Conservation (phyloP, 1,140 invertebrate species). For the Propsilocerus akamusi region DNA sequence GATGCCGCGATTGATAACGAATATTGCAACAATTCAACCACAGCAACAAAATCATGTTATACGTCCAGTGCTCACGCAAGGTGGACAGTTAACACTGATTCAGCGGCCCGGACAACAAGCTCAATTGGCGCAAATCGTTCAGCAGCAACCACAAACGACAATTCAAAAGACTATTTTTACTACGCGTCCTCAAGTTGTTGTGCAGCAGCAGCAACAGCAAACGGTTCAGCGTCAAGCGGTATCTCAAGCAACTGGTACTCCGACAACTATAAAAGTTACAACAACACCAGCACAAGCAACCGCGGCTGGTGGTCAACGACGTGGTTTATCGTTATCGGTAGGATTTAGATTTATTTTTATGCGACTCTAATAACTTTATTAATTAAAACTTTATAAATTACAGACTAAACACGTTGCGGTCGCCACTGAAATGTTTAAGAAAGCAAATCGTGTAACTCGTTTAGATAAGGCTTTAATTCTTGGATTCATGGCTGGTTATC, state of each 20-base stretch:
- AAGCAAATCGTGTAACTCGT: conserved; percentile 84
- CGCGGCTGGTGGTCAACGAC: conserved; percentile 34
- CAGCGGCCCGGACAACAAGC: conserved; percentile 22
- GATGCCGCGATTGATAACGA: neutral
- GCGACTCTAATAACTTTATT: neutral
- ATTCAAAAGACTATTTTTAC: conserved; percentile 10
- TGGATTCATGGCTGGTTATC: conserved; percentile 88
- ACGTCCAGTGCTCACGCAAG: conserved; percentile 12
- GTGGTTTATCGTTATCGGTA: conserved; percentile 66
- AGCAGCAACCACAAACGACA: conserved; percentile 14
- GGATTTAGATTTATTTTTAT: conserved; percentile 11
- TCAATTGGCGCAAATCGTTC: conserved; percentile 19
- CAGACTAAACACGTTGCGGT: conserved; percentile 90
- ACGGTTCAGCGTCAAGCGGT: conserved; percentile 2
- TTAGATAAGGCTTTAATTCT: conserved; percentile 94
- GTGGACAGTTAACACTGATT: conserved; percentile 13
- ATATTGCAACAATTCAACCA: conserved; percentile 18
- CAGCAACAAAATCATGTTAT: conserved; percentile 18
- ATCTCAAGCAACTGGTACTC: conserved; percentile 33
- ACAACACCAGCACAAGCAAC: conserved; percentile 22
- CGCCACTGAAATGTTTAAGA: conserved; percentile 93
- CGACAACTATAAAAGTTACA: conserved; percentile 20
- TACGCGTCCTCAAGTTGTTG: conserved; percentile 8
- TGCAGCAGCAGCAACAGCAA: conserved; percentile 6
- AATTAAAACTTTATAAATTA: conserved; percentile 13